phyloP scores from a whole-genome alignment of 2,888 invertebrate genomes.

The Pyrrhosoma nymphula region DNA sequence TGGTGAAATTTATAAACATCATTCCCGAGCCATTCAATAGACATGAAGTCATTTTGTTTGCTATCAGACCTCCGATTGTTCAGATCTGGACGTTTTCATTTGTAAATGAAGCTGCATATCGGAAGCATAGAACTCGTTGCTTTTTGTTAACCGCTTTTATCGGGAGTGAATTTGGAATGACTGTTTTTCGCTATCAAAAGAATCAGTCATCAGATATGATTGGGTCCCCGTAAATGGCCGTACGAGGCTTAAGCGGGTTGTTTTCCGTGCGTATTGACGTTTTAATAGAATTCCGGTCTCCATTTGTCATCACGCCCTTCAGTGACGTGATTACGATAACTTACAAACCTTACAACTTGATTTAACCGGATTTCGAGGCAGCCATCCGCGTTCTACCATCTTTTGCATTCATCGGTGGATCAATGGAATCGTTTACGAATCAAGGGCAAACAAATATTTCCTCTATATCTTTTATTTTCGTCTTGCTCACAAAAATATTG shows the following conservation, averaged over 20 bases:
- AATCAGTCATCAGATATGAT: not conserved
- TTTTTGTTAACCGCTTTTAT: not conserved
- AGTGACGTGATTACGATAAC: not conserved
- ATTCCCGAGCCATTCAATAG: too few species aligned
- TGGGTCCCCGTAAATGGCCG: not conserved
- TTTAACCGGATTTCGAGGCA: too few species aligned
- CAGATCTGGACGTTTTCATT: not conserved
- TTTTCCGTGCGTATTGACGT: not conserved
- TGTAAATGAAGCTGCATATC: not conserved
- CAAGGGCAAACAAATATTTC: too few species aligned
- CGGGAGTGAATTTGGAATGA: not conserved
- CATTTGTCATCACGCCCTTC: not conserved
- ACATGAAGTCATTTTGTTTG: not conserved
- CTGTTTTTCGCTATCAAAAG: not conserved
- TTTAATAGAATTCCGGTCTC: not conserved
- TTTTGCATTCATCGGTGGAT: too few species aligned
- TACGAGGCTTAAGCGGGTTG: not conserved
- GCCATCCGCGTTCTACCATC: too few species aligned
- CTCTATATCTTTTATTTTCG: not conserved
- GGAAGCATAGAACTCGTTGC: not conserved
- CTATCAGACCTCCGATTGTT: not conserved
- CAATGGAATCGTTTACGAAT: too few species aligned
- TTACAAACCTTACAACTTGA: not conserved
- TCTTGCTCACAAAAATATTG: too few species aligned
- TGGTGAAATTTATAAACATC: too few species aligned